Base-by-base conservation (phyloP, 2,888 invertebrate species). In the Lumbricus terrestris region DNA sequence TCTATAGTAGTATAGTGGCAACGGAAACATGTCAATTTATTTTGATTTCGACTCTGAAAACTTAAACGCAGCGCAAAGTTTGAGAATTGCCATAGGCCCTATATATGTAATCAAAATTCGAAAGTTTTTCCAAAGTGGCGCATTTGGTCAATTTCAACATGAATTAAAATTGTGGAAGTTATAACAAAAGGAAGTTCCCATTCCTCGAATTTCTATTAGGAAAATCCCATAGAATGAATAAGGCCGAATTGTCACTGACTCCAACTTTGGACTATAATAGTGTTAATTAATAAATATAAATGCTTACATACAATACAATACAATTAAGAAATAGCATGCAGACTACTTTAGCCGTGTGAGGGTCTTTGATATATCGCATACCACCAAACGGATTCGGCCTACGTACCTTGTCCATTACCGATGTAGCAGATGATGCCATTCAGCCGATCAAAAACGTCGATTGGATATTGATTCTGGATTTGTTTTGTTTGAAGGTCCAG, bases 381-480 rank as follows among this genome's bases (percentile, higher is more conserved):
- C n/a, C 35, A 85, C 35, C 85, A 85, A 18, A 85, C 85, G 85
- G 23, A 16, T 16, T 85, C 69, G n/a, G 11, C 69, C 69, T 69
- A 69, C 69, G 29, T 69, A 69, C 69, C 69, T 69, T 69, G 69
- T 11, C 69, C 69, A 69, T 69, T 69, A 69, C 69, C 69, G n/a
- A 69, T 85, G 85, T 85, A 85, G n/a, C 37, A 37, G 85, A 85
- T 33, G 85, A 85, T 85, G 85, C 85, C 85, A 37, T 85, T 85
- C 18, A 85, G 85, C 23, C 85, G 85, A 85, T 85, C 85, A 33
- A 85, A 85, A 8, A 85, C 37, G 20, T 37, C 85, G 35, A 85
- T 37, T 85, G 85, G 85, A 85, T 34, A 85, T 23, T 35, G 85
- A 23, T 85, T 37, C 20, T 35, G 20, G 23, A 85, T 85, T 0